Evolutionary conservation across 2,888 invertebrate species (phyloP).

Genomic region (Drosophila maculinotata): DNA sequence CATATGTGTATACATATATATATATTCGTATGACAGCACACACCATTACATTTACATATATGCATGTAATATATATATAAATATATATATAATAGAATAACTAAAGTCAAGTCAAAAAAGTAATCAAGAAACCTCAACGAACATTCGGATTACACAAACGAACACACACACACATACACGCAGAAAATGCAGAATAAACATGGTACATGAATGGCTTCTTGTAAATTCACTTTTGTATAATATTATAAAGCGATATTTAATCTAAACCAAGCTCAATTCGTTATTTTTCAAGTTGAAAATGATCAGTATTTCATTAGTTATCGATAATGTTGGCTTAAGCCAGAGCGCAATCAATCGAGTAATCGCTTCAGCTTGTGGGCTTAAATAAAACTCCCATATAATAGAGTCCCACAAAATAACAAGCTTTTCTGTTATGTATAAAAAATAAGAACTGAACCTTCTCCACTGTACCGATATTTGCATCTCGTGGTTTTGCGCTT

Average conservation of each 20-base stretch:
- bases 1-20: conserved; percentile 50
- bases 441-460: too few species aligned
- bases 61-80: conserved; percentile 41
- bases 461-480: too few species aligned
- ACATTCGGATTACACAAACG: conserved; percentile 50
- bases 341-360: background rate
- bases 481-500: background rate
- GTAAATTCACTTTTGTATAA: conserved; percentile 78
- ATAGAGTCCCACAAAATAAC: too few species aligned
- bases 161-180: conserved; percentile 10
- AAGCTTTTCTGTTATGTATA: too few species aligned
- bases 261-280: conserved; percentile 42
- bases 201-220: conserved; percentile 70
- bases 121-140: conserved; percentile 74
- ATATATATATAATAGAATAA: conserved; percentile 51
- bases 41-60: conserved; percentile 42
- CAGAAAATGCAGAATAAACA: conserved; percentile 45
- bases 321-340: background rate
- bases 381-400: too few species aligned
- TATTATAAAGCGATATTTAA: conserved; percentile 74
- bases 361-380: too few species aligned
- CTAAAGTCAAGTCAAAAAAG: conserved; percentile 66
- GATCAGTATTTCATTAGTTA: too few species aligned
- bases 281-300: background rate
- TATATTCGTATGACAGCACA: conserved; percentile 55